Evolutionary conservation across 2,113 vertebrate genomes (phyloP).

Genomic region (Hepsetus odoe): DNA sequence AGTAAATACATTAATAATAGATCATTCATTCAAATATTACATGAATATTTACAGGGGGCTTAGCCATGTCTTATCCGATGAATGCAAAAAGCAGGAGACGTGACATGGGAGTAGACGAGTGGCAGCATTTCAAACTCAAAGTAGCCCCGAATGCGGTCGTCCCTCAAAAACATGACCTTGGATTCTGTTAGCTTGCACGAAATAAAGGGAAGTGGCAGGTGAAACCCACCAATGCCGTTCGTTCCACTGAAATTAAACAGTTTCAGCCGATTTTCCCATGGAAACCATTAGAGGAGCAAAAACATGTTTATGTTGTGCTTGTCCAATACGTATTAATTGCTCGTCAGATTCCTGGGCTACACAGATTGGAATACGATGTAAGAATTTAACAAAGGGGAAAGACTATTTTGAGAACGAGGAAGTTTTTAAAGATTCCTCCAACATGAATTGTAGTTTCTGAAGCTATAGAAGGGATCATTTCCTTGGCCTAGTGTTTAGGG

Average conservation of each 20-base stretch:
- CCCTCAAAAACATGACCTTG: not conserved
- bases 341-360: not conserved
- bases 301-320: not conserved
- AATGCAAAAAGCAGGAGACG: slow-evolving; percentile 18
- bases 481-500: too few species aligned
- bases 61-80: slow-evolving; percentile 3
- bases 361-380: not conserved
- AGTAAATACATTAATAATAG: slow-evolving; percentile 43
- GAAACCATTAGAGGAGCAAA: not conserved
- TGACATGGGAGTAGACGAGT: slow-evolving; percentile 2
- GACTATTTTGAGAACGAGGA: too few species aligned
- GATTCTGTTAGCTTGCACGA: not conserved
- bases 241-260: not conserved
- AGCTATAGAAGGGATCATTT: too few species aligned
- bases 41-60: slow-evolving; percentile 43
- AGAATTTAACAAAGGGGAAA: too few species aligned
- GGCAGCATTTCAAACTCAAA: slow-evolving; percentile 3
- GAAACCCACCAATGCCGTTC: too few species aligned
- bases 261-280: not conserved
- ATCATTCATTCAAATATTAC: slow-evolving; percentile 41
- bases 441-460: too few species aligned
- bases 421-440: too few species aligned
- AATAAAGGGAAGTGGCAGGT: not conserved
- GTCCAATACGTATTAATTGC: not conserved
- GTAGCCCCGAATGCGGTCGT: not conserved